Base-by-base conservation (phyloP, 2,113 vertebrate species). In the Paedocypris sp. region DNA sequence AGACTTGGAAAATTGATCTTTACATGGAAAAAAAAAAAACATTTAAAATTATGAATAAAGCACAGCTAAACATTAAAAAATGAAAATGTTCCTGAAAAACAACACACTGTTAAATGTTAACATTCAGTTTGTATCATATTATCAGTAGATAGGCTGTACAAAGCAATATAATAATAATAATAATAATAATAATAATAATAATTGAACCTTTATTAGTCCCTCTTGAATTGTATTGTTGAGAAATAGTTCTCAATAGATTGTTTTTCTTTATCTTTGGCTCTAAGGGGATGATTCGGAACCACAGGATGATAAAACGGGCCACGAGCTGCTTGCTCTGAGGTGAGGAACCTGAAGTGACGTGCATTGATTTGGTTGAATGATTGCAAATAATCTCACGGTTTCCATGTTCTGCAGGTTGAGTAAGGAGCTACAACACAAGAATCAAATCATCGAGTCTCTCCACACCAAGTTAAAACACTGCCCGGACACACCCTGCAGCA, bases 341-440 rank as follows among this genome's bases (percentile, higher is more conserved):
- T 95, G 85, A 76, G 79, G 16, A 60, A 5, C 38, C 2, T 46
- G 7, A 22, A 25, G 2, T 26, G 7, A 3, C 8, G 7, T 9
- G 4, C 10, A 32, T 62, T 7, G 11, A 2, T 8, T 54, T 8
- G 7, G 23, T 38, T 7, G 22, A 36, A 2, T 59, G 13, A 45
- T 32, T 8, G 12, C 18, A 15, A 31, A 3, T 26, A 18, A 15
- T 32, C 39, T n/a, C n/a, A 19, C 36, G n/a, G 5, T 38, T 8
- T 60, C 25, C 15, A 8, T 25, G 20, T 64, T 31, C 12, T 58
- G 0, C 62, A 98, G 94, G 74, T 77, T 97, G 49, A 93, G 85
- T 60, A 86, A 68, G 54, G 90, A 96, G 73, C 86, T 94, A 8
- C 90, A 89, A 67, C 88, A 92, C 70, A 96, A 94, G 74, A 88